phyloP scores from a whole-genome alignment of 2,113 vertebrate species.

The Paedocypris sp. region DNA sequence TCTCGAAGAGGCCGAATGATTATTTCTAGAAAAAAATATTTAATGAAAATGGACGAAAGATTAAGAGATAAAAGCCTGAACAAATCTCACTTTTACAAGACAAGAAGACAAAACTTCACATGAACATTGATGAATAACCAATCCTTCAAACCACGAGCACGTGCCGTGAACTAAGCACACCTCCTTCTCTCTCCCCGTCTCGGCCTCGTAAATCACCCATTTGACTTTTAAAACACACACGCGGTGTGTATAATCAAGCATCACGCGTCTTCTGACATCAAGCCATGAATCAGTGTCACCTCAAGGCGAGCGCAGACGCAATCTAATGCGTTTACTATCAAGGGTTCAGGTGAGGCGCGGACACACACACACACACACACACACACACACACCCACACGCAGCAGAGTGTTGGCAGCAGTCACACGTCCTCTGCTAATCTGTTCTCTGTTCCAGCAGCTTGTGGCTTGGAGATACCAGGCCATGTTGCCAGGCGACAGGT shows the following conservation, averaged over 20 bases:
- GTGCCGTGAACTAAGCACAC: too few relatives aligned
- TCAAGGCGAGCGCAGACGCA: slow-evolving; percentile 4
- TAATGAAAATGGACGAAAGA: not conserved
- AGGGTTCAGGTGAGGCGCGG: not conserved
- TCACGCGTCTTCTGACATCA: not conserved
- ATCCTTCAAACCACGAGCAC: too few relatives aligned
- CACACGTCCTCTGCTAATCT: slow-evolving; percentile 16
- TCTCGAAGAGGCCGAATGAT: not conserved
- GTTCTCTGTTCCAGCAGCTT: slow-evolving; percentile 35
- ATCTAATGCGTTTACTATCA: slow-evolving; percentile 11
- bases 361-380: slow-evolving; percentile 1
- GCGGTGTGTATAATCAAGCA: not conserved
- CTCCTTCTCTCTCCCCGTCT: not conserved
- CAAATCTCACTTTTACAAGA: too few relatives aligned
- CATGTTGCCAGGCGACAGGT: slow-evolving; percentile 64
- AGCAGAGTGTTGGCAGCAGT: slow-evolving; percentile 11
- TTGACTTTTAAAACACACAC: not conserved
- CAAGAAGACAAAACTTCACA: too few relatives aligned
- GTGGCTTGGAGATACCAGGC: slow-evolving; percentile 50
- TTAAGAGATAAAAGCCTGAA: too few relatives aligned
- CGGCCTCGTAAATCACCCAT: not conserved
- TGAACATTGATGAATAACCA: too few relatives aligned
- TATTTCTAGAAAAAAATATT: not conserved
- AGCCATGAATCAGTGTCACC: slow-evolving; percentile 10
- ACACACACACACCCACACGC: slow-evolving; percentile 11